Evolutionary conservation across 2,797 vertebrate genomes (phyloP).

Genomic region (Propithecus perrieri): DNA sequence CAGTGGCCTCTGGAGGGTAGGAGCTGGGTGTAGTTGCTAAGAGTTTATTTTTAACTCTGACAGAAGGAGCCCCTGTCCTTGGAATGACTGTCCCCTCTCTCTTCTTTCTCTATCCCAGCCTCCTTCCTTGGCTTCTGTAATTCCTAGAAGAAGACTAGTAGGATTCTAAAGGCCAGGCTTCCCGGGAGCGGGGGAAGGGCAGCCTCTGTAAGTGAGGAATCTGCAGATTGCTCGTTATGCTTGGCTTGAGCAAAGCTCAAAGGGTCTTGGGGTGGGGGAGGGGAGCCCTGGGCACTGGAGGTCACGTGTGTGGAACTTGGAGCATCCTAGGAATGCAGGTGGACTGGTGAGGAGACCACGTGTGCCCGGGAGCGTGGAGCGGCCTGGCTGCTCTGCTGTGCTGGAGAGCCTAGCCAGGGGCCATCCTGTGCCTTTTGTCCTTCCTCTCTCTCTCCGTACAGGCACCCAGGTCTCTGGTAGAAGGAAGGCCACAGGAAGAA

Average conservation of each 20-base stretch:
- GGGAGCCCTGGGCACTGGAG: not conserved
- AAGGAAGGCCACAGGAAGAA: not conserved
- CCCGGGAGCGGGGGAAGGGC: not conserved
- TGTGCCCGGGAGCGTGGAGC: not conserved
- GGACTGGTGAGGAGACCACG: not conserved
- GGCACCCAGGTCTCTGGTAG: not conserved
- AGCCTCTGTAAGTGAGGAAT: not conserved
- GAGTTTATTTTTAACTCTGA: constrained; percentile 73
- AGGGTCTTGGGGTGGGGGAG: not conserved
- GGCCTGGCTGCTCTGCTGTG: not conserved
- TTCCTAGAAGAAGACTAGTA: constrained; percentile 20
- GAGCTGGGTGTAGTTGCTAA: constrained; percentile 60
- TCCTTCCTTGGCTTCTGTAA: not conserved
- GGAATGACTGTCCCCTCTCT: not conserved
- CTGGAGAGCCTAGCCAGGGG: not conserved
- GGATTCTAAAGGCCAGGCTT: not conserved
- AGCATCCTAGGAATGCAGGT: constrained; percentile 68
- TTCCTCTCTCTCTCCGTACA: not conserved
- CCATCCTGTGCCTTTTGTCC: not conserved
- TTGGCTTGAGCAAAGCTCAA: not conserved
- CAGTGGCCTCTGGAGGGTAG: constrained; percentile 48
- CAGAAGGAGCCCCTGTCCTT: constrained; percentile 68
- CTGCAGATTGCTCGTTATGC: not conserved
- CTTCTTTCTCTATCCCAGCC: not conserved
- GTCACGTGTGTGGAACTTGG: not conserved